Base-by-base conservation (phyloP, 2,888 invertebrate genomes). In the Therioaphis trifolii region DNA sequence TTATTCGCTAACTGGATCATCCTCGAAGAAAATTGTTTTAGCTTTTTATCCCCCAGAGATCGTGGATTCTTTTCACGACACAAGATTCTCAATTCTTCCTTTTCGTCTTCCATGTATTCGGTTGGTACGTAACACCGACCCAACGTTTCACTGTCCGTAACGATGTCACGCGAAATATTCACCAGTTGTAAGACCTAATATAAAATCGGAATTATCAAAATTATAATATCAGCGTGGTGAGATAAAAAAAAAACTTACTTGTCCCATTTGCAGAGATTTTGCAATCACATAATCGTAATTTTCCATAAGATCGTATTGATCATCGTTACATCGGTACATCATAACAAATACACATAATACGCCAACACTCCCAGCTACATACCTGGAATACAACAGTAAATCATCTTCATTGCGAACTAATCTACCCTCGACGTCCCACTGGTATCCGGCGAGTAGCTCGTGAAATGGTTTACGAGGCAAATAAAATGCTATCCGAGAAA, bases 101-200 rank as follows among this genome's bases (percentile, higher is more conserved):
- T 21, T 61, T 80, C 29, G 43, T 80, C 80, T 4, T 80, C 71
- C 80, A 80, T 80, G 24, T 72, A 80, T 24, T 72, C 80, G 12
- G 80, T 61, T 5, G 80, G 80, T 9, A 80, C 46, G 4, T 80
- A 80, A 40, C 80, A 80, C 7, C 80, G 80, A 21, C 80, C 80
- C 29, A 80, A 24, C 12, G 72, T 61, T 21, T 46, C 29, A 14
- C 80, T 80, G 46, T 80, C 80, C 1, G 61, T 80, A 11, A 80
- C 46, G 2, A 80, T 61, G 14, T 80, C 71, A 14, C 80, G 71
- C 15, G 80, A 71, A 18, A 80, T 72, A 40, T 80, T 80, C 46
- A 80, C 71, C 4, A 80, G 58, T 80, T 80, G 80, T 49, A 80
- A 35, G 5, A 71, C 80, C 80, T 80, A 29, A 5, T 21, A 71